phyloP scores from a whole-genome alignment of 2,797 vertebrate genomes.

The Lophius americanus region DNA sequence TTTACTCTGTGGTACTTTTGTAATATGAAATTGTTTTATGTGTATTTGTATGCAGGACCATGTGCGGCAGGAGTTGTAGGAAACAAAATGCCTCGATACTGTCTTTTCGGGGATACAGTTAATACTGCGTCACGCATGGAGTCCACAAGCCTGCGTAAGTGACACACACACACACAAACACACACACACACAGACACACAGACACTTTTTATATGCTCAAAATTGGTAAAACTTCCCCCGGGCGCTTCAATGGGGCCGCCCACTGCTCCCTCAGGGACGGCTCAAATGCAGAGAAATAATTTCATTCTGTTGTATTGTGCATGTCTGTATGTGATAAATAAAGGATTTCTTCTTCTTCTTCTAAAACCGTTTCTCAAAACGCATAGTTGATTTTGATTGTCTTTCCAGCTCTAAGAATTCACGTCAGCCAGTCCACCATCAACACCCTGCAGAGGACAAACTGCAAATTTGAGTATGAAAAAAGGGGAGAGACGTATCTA shows the following conservation, averaged over 20 bases:
- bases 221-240: too few relatives aligned
- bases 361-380: too few relatives aligned
- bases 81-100: constrained; percentile 98
- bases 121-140: constrained; percentile 97
- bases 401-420: constrained; percentile 90
- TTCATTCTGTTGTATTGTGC: too few relatives aligned
- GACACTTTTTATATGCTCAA: too few relatives aligned
- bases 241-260: too few relatives aligned
- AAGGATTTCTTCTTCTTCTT: too few relatives aligned
- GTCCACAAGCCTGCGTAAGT: constrained; percentile 95
- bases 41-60: constrained; percentile 81
- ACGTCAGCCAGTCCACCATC: constrained; percentile 90
- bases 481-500: constrained; percentile 92
- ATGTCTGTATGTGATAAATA: too few relatives aligned
- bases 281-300: too few relatives aligned
- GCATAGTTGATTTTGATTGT: background rate
- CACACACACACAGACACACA: too few relatives aligned
- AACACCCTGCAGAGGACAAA: constrained; percentile 92
- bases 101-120: constrained; percentile 94
- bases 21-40: constrained; percentile 12
- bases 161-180: constrained; percentile 10
- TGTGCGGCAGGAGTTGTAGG: constrained; percentile 96
- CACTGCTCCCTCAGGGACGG: too few relatives aligned
- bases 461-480: constrained; percentile 90
- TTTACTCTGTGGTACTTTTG: too few relatives aligned